Percentiles rank a stretch among this genome's conserved stretches.
These are phyloP conservation scores for Micromys minutus DNA, from an alignment of 2,113 vertebrate species.

Conservation along the genomic window DNA sequence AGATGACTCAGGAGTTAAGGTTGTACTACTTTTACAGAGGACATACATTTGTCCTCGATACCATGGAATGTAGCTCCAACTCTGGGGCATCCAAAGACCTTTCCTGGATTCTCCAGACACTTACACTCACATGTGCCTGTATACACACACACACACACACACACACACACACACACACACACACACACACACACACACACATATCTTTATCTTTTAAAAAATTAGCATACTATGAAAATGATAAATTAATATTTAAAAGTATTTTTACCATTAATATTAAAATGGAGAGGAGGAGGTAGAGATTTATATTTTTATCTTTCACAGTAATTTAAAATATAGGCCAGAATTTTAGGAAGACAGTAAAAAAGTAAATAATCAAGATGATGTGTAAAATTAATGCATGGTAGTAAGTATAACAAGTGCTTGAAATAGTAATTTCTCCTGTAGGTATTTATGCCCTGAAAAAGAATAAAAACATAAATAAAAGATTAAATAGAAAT, in stretches of 20 bases:
- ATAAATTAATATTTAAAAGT: background rate
- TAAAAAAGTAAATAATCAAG: background rate
- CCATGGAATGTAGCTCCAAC: too few relatives aligned
- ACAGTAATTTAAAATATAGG: background rate
- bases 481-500: background rate
- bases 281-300: background rate
- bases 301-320: background rate
- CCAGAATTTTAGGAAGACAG: background rate
- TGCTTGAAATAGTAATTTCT: background rate
- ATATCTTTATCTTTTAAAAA: background rate
- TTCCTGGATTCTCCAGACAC: background rate
- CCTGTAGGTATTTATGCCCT: background rate
- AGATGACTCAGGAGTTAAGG: background rate
- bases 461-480: background rate
- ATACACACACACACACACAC: background rate
- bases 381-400: background rate
- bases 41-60: background rate
- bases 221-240: background rate
- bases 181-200: background rate
- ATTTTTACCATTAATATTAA: background rate
- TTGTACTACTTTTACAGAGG: background rate
- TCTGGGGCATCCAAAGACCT: too few relatives aligned
- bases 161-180: too few relatives aligned
- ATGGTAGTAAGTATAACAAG: background rate
- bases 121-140: too few relatives aligned